Evolutionary conservation across 2,888 invertebrate genomes (phyloP), one percentile per base, ranked within the genome.

Genomic region (Plebejus anna): DNA sequence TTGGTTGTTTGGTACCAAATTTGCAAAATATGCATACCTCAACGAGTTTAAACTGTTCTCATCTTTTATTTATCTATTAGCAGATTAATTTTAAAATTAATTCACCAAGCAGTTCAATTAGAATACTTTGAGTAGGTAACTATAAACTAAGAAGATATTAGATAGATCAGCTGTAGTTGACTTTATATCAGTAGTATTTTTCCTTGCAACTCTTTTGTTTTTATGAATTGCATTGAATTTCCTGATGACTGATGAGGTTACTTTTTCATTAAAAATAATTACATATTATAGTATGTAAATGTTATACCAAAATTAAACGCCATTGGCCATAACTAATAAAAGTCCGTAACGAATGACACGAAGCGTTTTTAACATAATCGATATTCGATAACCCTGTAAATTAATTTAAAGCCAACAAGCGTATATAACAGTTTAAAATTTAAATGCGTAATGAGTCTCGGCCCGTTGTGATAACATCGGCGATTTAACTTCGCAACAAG

Each of bases 401-500:
- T 88, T 85, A 87, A 88, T 88, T 86, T 86, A 81, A 80, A 85
- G 82, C 81, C 86, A 88, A 89, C 87, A 87, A 85, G 84, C 83
- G 81, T 85, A 82, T 82, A 84, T 85, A 82, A 84, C 86, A 84
- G 86, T 88, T 90, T 88, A 87, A 89, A 89, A 88, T 88, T 88
- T 88, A 89, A 90, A 90, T 89, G 86, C 86, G 86, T 87, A 89
- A 88, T 89, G 86, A 86, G 85, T 16, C 32, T 5, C 72, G 90
- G 88, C 91, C 90, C 92, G 91, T 91, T 91, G 87, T 89, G 91
- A 92, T 92, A 88, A 84, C 87, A 88, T 89, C 88, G 85, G 85
- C 84, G 87, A 88, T 88, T 89, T 88, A 90, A 92, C 87, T 88
- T 90, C 89, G 92, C 92, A 92, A 92, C 92, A 92, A 92, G 92